phyloP scores from a whole-genome alignment of 1,140 invertebrate genomes.

The honey bee (Apis mellifera) region DNA sequence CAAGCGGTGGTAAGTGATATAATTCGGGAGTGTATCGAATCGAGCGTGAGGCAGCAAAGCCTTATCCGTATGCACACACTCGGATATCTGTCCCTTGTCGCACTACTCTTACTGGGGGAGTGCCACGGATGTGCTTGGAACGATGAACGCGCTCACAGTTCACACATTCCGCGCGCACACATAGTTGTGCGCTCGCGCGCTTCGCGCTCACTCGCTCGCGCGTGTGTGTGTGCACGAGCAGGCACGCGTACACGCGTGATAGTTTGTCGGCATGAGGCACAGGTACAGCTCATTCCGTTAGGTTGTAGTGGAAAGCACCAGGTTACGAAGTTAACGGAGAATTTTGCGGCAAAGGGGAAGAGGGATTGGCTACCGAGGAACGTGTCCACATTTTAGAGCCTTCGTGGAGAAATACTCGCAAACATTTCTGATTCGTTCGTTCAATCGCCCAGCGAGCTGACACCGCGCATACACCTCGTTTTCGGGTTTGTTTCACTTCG shows the following conservation, averaged over 20 bases:
- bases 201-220: no score
- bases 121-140: slow-evolving; percentile 81
- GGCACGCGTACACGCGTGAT: slow-evolving; percentile 28
- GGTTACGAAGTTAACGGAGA: slow-evolving; percentile 76
- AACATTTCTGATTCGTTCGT: slow-evolving; percentile 65
- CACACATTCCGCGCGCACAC: slow-evolving; percentile 58
- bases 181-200: neutral
- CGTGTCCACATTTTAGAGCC: slow-evolving; percentile 77
- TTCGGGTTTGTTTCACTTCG: neutral
- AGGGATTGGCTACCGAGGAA: slow-evolving; percentile 56
- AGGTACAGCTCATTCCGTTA: slow-evolving; percentile 73
- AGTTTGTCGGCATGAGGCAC: slow-evolving; percentile 57
- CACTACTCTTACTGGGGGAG: slow-evolving; percentile 76
- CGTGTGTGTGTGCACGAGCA: slow-evolving; percentile 7
- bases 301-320: slow-evolving; percentile 62
- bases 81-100: slow-evolving; percentile 74
- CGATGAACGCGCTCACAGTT: slow-evolving; percentile 74
- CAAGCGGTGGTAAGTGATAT: slow-evolving; percentile 55
- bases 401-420: slow-evolving; percentile 65
- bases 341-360: slow-evolving; percentile 64
- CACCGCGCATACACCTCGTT: neutral
- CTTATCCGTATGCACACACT: slow-evolving; percentile 30
- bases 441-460: slow-evolving; percentile 26
- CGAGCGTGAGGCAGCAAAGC: slow-evolving; percentile 49
- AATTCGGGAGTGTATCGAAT: slow-evolving; percentile 55